These are phyloP conservation scores for Setophaga kirtlandii DNA, from an alignment of 2,113 vertebrate species.

Conservation along the genomic window DNA sequence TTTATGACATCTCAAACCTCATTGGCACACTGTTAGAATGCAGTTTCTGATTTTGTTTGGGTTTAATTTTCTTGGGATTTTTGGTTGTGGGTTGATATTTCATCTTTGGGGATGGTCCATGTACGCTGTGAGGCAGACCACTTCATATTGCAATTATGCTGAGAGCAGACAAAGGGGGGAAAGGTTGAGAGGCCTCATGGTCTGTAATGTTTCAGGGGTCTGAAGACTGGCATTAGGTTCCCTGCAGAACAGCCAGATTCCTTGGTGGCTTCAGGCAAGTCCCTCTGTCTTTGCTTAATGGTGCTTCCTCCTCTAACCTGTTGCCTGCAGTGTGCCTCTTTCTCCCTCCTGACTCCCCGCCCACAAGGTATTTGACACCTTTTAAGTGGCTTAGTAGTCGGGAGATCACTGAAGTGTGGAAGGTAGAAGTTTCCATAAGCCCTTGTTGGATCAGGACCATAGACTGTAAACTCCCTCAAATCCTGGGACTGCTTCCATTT, in stretches of 20 bases:
- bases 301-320: not conserved
- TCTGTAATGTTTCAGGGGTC: not conserved
- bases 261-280: not conserved
- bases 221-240: not conserved
- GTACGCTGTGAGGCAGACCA: not conserved
- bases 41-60: not conserved
- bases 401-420: not conserved
- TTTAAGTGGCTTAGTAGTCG: not conserved
- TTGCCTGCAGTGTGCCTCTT: not conserved
- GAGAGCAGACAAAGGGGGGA: not conserved
- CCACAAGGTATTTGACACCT: not conserved
- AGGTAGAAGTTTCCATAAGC: not conserved
- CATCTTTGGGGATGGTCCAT: fast-evolving
- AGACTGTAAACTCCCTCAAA: not conserved
- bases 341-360: not conserved
- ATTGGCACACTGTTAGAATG: fast-evolving
- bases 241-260: not conserved
- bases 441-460: not conserved
- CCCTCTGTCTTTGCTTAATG: not conserved
- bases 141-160: not conserved
- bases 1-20: not conserved
- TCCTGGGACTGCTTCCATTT: not conserved
- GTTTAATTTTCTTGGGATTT: not conserved
- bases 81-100: not conserved
- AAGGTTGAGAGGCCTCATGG: not conserved